Conservation (phyloP, 2,888 invertebrate species). For the Zaprionus lineosus region DNA sequence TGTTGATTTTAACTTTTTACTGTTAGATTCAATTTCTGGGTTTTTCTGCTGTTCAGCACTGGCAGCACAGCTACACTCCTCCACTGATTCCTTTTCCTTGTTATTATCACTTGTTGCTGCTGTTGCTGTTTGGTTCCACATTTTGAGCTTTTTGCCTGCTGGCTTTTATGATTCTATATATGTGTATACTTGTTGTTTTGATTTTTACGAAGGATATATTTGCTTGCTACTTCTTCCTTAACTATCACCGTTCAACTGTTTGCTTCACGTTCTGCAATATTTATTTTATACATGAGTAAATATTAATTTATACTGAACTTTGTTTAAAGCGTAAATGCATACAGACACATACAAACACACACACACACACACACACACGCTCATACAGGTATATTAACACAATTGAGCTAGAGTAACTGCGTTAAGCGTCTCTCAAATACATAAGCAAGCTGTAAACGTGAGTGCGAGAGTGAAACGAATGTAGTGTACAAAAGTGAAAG, state of each 20-base stretch:
- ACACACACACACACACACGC: constrained; percentile 25
- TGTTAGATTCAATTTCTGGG: constrained; percentile 48
- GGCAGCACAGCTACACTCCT: constrained; percentile 71
- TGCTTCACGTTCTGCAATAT: constrained; percentile 54
- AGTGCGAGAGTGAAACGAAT: constrained; percentile 64
- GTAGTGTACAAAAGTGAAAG: constrained; percentile 56
- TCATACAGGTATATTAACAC: constrained; percentile 26
- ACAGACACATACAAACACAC: constrained; percentile 28
- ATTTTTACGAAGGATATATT: constrained; percentile 21
- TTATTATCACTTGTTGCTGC: constrained; percentile 77
- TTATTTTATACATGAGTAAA: constrained; percentile 41
- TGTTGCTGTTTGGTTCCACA: constrained; percentile 78
- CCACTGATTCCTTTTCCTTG: constrained; percentile 64
- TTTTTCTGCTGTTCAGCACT: constrained; percentile 63
- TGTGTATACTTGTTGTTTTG: constrained; percentile 15
- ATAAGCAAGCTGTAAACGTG: constrained; percentile 31
- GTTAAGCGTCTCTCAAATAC: constrained; percentile 48
- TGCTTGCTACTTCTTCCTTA: constrained; percentile 11
- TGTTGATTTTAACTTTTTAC: constrained; percentile 54
- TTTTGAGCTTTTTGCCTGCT: constrained; percentile 72
- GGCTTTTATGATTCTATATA: constrained; percentile 32
- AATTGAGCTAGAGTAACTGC: constrained; percentile 59
- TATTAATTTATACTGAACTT: constrained; percentile 61
- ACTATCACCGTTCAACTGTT: constrained; percentile 24
- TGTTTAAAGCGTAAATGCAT: constrained; percentile 44